Evolutionary conservation across 2,113 vertebrate genomes (phyloP), one percentile per base, ranked within the genome.

Genomic region (Ia io): DNA sequence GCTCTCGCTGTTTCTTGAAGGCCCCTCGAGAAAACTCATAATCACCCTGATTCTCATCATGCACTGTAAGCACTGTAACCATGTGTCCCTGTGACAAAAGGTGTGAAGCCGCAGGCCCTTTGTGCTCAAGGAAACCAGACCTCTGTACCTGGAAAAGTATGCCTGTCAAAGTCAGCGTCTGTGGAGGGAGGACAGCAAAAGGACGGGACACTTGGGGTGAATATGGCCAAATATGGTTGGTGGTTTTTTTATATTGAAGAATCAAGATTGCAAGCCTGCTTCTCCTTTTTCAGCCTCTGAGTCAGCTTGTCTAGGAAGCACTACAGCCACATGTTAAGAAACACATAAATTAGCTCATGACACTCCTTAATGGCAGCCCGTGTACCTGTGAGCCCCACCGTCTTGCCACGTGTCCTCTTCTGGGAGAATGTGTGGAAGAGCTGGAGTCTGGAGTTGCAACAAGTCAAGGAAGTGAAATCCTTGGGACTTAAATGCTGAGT

Each of bases 1-100:
- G 37, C 37, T 78, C 93, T 95, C 80, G 28, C 20, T 84, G 35
- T 88, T 78, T 94, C 77, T 40, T 82, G 67, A 84, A 84, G 61
- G 22, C 35, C 67, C 42, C 67, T 85, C 69, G 84, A 88, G 84
- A 78, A 90, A 82, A 78, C 28, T 51, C 2, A 11, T 44, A 77
- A 22, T 84, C 77, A 30, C 61, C 70, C 71, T 63, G 32, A 53
- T 90, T 80, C 85, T 87, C 76, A 69, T 85, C 51, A 65, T 16
- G 61, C 53, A 5, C 56, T 30, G 44, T 71, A 91, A 94, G 69
- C 51, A 13, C 9, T 59, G 4, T 35, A 5, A 59, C 23, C 74
- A 10, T 30, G 17, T 65, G 78, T 71, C 88, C 85, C 23, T 17
- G 80, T 82, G 78, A 56, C 67, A 23, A 32, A 74, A 30, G 25